Percentiles rank a stretch among this genome's conserved stretches.
Conservation (phyloP, 2,113 vertebrate genomes). For the Thamnophis sirtalis region DNA sequence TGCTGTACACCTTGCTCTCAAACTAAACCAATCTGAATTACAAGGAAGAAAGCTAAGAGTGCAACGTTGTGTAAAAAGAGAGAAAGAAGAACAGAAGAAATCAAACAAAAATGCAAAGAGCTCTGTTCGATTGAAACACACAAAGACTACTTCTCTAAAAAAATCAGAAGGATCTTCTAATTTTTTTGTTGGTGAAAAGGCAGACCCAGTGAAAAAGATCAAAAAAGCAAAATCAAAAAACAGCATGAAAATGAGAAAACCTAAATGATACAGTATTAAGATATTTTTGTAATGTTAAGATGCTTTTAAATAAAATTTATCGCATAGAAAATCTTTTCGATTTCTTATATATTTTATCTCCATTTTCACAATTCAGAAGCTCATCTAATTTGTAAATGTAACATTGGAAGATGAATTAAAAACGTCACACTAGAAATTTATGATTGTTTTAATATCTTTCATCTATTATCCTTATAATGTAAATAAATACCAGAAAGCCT, state of each 20-base stretch:
- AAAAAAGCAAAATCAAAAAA: constrained; percentile 64
- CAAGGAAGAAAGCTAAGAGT: constrained; percentile 82
- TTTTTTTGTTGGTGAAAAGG: constrained; percentile 82
- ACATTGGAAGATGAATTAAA: background rate
- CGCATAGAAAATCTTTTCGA: background rate
- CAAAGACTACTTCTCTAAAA: constrained; percentile 30
- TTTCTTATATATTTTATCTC: background rate
- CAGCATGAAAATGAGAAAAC: constrained; percentile 28
- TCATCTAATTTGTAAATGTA: background rate
- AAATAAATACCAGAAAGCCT: background rate
- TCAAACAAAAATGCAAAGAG: constrained; percentile 26
- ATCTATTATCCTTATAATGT: background rate
- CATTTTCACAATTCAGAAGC: background rate
- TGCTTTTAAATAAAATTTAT: constrained; percentile 26
- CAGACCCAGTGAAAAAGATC: constrained; percentile 45
- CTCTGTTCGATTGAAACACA: constrained; percentile 35
- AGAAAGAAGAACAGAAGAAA: constrained; percentile 47
- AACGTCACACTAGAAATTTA: background rate
- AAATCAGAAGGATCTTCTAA: constrained; percentile 13
- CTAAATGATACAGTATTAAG: constrained; percentile 18
- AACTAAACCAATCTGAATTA: constrained; percentile 79
- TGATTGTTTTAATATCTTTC: background rate
- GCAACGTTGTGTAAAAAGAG: constrained; percentile 74
- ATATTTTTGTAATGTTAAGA: background rate
- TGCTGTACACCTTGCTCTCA: constrained; percentile 85